Evolutionary conservation across 1,140 invertebrate species (phyloP), one percentile per base, ranked within the genome.

Genomic region (Apis florea): DNA sequence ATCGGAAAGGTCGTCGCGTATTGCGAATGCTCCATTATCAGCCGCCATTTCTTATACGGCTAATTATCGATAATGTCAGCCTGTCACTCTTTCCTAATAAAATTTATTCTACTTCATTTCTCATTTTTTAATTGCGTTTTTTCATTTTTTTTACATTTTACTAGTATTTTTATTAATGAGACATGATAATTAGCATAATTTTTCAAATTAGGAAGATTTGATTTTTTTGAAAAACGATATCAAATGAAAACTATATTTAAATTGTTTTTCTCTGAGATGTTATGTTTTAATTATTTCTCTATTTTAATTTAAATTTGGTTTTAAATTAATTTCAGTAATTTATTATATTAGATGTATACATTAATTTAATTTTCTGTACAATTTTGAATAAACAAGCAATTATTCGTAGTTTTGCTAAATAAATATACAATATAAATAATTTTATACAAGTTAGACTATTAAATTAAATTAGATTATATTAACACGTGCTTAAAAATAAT

Each of bases 1-100:
- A 84, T 86, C 86, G 80, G 40, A 79, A 80, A 85, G 86, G 87
- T 88, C 86, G 77, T 77, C 58, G 79, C 53, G 84, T 88, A 87
- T 87, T 73, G 72, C 77, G 71, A 53, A 53, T 77, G 74, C 58
- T 31, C 53, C 63, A 53, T 82, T 84, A 84, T 88, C 75, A 58
- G 19, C 72, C 83, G 80, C 66, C 19, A 70, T 63, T 68, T 59
- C 69, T 67, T 63, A 72, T 58, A 70, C 84, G 51, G 40, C 31
- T 79, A 79, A 82, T 86, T 81, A 74, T 77, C 82, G 69, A 81
- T 78, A 81, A 74, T 31, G 53, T 47, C 54, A n/a, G 64, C 24
- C 72, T 51, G 72, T 70, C 82, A 40, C 61, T 70, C 53, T 66
- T 17, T 15, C 31, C 11, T 61, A 76, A 80, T 74, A 47, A 83